A percentile compares a stretch with the other conserved stretches of the same genome.
These are phyloP conservation scores for Oreochromis aureus DNA, from an alignment of 2,113 vertebrate genomes.

Conservation along the genomic window DNA sequence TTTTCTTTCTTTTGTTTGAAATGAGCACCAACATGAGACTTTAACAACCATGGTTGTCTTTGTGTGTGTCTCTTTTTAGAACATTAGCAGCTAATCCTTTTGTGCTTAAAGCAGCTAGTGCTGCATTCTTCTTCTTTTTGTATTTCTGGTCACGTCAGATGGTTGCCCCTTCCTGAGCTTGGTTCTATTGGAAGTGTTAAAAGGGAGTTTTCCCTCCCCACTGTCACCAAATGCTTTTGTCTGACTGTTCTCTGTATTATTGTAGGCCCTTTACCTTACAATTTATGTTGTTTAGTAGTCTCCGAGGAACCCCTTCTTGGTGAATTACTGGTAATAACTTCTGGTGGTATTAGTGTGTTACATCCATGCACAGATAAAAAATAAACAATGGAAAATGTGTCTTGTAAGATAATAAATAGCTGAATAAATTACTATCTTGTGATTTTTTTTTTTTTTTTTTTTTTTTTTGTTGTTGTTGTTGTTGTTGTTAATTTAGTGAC, in stretches of 20 bases:
- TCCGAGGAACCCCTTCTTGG: background rate
- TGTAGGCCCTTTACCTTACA: too few relatives aligned
- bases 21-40: accelerated
- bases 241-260: too few relatives aligned
- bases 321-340: background rate
- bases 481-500: background rate
- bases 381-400: background rate
- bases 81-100: background rate
- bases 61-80: background rate
- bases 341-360: background rate
- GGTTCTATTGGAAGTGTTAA: background rate
- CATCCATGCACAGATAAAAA: background rate
- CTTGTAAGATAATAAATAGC: background rate
- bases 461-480: too few relatives aligned
- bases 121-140: background rate
- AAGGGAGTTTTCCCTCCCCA: too few relatives aligned
- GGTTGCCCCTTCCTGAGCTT: background rate
- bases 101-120: accelerated
- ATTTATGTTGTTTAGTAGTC: background rate
- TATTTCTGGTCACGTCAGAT: background rate
- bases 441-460: accelerated
- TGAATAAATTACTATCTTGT: background rate
- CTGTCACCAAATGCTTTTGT: too few relatives aligned
- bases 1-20: background rate
- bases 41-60: background rate